Evolutionary conservation across 2,888 invertebrate species (phyloP).

Genomic region (Pristionchus mayeri): DNA sequence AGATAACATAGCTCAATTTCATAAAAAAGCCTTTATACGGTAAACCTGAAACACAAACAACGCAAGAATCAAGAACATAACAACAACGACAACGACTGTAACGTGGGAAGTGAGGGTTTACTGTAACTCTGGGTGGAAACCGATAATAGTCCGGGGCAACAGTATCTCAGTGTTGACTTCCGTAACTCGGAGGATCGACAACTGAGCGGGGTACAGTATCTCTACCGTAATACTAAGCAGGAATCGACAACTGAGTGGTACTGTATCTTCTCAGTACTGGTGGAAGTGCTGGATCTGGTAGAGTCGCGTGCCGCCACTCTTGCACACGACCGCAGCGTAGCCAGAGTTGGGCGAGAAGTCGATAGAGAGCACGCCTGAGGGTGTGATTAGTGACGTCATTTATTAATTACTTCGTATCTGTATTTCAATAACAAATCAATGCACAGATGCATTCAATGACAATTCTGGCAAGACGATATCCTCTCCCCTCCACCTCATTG

Average conservation of each 20-base stretch:
- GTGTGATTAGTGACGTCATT: too few relatives aligned
- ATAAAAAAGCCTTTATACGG: slow-evolving; percentile 12
- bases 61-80: slow-evolving; percentile 1
- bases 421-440: neutral
- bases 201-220: neutral
- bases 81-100: neutral
- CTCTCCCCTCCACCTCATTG: too few relatives aligned
- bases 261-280: slow-evolving; percentile 35
- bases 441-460: neutral
- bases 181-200: too few relatives aligned
- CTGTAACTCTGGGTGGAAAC: too few relatives aligned
- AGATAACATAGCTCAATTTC: neutral
- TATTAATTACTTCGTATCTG: too few relatives aligned
- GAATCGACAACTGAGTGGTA: neutral
- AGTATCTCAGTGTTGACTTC: too few relatives aligned
- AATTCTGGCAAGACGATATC: too few relatives aligned
- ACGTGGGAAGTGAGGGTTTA: neutral
- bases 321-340: slow-evolving; percentile 22
- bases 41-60: neutral
- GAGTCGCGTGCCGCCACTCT: slow-evolving; percentile 40
- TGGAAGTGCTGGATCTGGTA: slow-evolving; percentile 48
- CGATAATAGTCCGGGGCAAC: too few relatives aligned
- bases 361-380: slow-evolving; percentile 42
- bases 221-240: too few relatives aligned
- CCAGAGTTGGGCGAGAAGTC: slow-evolving; percentile 49